Evolutionary conservation across 2,113 vertebrate species (phyloP), one percentile per base, ranked within the genome.

Genomic region (Rostratula benghalensis): DNA sequence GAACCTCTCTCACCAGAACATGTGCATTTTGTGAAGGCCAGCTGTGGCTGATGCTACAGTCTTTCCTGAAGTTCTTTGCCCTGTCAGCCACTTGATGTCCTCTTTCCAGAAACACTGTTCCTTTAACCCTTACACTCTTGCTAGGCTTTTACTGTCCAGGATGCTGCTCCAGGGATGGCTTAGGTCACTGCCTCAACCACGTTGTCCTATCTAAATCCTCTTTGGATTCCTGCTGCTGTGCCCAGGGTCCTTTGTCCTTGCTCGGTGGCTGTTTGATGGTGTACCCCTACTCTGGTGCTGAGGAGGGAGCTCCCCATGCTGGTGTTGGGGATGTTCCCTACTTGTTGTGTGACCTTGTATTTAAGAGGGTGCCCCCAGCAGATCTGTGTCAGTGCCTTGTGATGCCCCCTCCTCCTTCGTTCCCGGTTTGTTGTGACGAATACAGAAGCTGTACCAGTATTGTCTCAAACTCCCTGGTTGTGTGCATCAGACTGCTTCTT

Each of bases 311-410:
- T 91, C 23, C 64, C 20, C 1, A 2, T 30, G 37, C 33, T 5
- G 0, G 1, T 11, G 7, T 20, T 25, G 24, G 53, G 54, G 50
- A 23, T 71, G 13, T 9, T 54, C 50, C 18, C 23, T 73, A 0
- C 2, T 33, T 7, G 1, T 27, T 61, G 39, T 11, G 39, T 39
- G 39, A 11, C 39, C 39, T 39, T 39, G 39, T 11, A 39, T 39
- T 39, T 39, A 39, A 48, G 37, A 59, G 43, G 37, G 10, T 8
- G 2, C 22, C 27, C 35, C 14, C 57, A 22, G 31, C 4, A 57
- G 69, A 6, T 10, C 7, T 1, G 0, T 12, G 33, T 6, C 7
- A 24, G 54, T 3, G 4, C 76, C 4, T 0, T 19, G 18, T 33
- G 56, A 27, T 39, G 14, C 30, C 48, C 23, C 35, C 39, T 41